Evolutionary conservation across 2,888 invertebrate species (phyloP).

Genomic region (Choristoneura rosaceana): DNA sequence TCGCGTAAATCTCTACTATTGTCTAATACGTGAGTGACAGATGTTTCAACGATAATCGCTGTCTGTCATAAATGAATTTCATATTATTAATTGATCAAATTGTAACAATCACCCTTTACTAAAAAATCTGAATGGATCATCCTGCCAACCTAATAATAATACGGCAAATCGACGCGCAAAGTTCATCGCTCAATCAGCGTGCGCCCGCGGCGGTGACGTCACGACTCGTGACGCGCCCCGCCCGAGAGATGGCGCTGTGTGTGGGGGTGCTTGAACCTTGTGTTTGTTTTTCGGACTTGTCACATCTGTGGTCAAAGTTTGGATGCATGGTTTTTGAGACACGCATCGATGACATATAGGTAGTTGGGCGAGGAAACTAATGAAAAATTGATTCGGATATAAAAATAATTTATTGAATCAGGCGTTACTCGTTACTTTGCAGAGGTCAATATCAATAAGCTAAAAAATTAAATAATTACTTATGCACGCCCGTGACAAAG

Average conservation of each 20-base stretch:
- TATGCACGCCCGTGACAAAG: too few relatives aligned
- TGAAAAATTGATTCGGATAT: too few relatives aligned
- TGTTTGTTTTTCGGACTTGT: constrained; percentile 13
- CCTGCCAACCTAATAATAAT: constrained; percentile 75
- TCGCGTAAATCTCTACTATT: too few relatives aligned
- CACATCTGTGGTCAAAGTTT: background rate
- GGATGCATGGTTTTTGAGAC: background rate
- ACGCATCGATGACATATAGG: background rate
- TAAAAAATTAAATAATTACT: too few relatives aligned
- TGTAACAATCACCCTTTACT: constrained; percentile 60
- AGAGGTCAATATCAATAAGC: too few relatives aligned
- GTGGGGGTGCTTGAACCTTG: constrained; percentile 37
- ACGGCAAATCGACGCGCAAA: constrained; percentile 76
- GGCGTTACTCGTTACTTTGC: too few relatives aligned
- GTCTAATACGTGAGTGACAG: too few relatives aligned
- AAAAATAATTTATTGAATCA: too few relatives aligned
- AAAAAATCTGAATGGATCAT: constrained; percentile 77
- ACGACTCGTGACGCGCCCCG: constrained; percentile 76
- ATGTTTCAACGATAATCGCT: too few relatives aligned
- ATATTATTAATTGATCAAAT: background rate
- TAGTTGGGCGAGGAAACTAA: too few relatives aligned
- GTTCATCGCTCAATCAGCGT: constrained; percentile 82
- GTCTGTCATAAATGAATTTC: too few relatives aligned
- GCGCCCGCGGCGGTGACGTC: constrained; percentile 72
- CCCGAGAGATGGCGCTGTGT: constrained; percentile 72